These are phyloP conservation scores for Oligia strigilis DNA, from an alignment of 2,888 invertebrate genomes.

Conservation along the genomic window DNA sequence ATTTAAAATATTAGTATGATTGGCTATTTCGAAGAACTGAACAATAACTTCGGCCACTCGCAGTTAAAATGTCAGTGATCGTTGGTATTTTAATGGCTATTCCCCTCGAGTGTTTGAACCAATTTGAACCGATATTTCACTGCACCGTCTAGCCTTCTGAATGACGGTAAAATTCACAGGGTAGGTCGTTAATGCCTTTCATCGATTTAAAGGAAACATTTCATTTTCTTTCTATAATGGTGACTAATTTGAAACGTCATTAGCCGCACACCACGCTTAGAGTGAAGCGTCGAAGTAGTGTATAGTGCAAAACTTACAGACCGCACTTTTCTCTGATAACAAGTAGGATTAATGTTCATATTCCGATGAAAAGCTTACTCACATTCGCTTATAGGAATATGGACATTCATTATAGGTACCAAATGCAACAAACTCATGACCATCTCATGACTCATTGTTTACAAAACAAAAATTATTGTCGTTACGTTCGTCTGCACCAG, in stretches of 20 bases:
- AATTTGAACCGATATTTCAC: background rate
- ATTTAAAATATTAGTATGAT: too few species aligned
- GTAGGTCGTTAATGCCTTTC: background rate
- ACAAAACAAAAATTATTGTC: background rate
- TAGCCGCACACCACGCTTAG: background rate
- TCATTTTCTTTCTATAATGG: background rate
- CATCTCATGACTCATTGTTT: slow-evolving; percentile 1
- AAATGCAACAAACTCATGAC: background rate
- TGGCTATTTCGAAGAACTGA: background rate
- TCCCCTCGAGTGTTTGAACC: background rate
- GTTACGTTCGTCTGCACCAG: background rate
- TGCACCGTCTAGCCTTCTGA: background rate
- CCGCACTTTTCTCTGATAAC: background rate
- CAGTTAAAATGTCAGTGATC: slow-evolving; percentile 8
- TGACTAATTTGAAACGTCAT: slow-evolving; percentile 1
- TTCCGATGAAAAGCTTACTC: background rate
- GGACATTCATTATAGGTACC: background rate
- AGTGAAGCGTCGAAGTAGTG: background rate
- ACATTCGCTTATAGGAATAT: background rate
- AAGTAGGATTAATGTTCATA: background rate
- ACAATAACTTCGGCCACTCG: background rate
- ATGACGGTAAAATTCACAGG: background rate
- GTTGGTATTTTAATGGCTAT: slow-evolving; percentile 22
- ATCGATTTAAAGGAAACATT: slow-evolving; percentile 10
- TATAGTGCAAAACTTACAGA: background rate